Conservation (phyloP, 2,797 vertebrate genomes). For the Valencia hispanica region DNA sequence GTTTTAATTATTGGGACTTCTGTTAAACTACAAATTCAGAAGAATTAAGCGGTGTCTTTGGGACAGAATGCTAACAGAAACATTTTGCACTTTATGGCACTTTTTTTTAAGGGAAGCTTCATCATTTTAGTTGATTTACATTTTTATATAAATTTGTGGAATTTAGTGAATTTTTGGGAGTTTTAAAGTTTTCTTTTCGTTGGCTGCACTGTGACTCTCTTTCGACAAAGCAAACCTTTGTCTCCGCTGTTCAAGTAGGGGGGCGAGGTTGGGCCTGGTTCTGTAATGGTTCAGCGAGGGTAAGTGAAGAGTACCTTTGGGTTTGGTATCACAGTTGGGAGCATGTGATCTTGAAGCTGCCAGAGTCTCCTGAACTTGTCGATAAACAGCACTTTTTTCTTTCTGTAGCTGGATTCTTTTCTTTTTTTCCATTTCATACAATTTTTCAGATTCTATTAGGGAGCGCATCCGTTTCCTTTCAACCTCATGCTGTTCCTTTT, state of each 20-base stretch:
- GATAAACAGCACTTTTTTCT: not conserved
- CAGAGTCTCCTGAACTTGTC: not conserved
- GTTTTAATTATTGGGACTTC: too few relatives aligned
- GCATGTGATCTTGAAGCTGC: not conserved
- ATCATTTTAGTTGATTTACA: too few relatives aligned
- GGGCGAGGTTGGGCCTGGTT: fast-evolving
- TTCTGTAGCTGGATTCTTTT: not conserved
- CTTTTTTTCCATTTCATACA: not conserved
- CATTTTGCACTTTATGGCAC: too few relatives aligned
- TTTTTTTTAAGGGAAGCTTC: too few relatives aligned
- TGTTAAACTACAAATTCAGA: too few relatives aligned
- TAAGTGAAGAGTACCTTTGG: not conserved
- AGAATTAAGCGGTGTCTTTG: too few relatives aligned
- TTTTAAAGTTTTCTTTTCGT: not conserved
- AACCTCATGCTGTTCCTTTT: not conserved
- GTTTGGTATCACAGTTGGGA: not conserved
- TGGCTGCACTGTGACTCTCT: too few relatives aligned
- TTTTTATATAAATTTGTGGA: too few relatives aligned
- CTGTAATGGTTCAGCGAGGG: not conserved
- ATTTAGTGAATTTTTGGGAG: not conserved
- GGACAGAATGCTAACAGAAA: too few relatives aligned
- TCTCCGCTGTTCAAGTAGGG: not conserved
- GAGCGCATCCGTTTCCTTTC: not conserved
- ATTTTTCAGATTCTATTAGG: not conserved
- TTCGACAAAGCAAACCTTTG: too few relatives aligned